phyloP scores from a whole-genome alignment of 2,888 invertebrate genomes.

The Aphelenchoides bicaudatus region DNA sequence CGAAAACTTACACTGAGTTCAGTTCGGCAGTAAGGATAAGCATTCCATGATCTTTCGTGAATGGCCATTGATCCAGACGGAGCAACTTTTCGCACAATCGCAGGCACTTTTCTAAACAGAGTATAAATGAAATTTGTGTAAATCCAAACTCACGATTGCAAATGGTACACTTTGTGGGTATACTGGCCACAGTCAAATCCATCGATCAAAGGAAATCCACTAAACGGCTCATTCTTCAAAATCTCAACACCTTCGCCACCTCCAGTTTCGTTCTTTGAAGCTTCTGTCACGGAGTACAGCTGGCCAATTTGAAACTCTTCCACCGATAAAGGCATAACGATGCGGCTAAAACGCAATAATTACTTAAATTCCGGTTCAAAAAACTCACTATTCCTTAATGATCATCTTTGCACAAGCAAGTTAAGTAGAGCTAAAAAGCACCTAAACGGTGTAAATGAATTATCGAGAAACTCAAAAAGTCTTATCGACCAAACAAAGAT shows the following conservation, averaged over 20 bases:
- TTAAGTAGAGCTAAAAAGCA: no score
- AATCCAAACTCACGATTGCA: background rate
- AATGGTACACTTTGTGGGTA: background rate
- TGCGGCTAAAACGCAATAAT: background rate
- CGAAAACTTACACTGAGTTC: slow-evolving; percentile 45
- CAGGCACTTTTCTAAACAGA: slow-evolving; percentile 74
- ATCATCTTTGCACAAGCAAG: no score
- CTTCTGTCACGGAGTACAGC: background rate
- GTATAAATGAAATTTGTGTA: background rate
- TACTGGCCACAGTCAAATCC: background rate
- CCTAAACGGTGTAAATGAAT: no score
- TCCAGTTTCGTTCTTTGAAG: background rate
- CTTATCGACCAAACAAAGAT: no score
- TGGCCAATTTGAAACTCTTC: background rate
- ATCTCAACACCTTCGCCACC: background rate
- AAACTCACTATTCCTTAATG: background rate
- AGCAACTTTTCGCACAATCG: slow-evolving; percentile 77
- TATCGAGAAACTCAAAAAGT: no score
- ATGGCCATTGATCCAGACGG: slow-evolving; percentile 94
- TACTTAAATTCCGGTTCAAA: background rate
- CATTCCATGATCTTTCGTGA: slow-evolving; percentile 99
- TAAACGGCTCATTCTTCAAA: background rate
- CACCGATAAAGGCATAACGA: background rate
- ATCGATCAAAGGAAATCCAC: background rate
- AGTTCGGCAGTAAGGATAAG: slow-evolving; percentile 97